Conservation (phyloP, 2,888 invertebrate species). For the Xestia ashworthii region DNA sequence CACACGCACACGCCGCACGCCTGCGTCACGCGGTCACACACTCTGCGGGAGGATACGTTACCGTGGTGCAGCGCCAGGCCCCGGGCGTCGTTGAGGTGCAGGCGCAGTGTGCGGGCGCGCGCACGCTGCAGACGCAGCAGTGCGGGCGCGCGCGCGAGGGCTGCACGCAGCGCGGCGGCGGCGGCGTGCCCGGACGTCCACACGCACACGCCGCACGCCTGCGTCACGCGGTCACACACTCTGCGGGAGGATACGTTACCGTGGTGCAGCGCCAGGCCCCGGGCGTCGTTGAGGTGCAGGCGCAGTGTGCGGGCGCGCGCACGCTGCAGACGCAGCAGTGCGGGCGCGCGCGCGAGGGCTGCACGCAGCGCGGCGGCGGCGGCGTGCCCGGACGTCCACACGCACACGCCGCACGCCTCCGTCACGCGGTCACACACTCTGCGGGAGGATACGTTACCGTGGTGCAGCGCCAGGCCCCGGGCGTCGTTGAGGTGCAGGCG, state of each 20-base stretch:
- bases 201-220: too few relatives aligned
- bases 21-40: too few relatives aligned
- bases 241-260: too few relatives aligned
- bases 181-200: conserved; percentile 79
- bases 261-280: conserved; percentile 76
- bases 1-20: too few relatives aligned
- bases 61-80: conserved; percentile 77
- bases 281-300: conserved; percentile 71
- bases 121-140: conserved; percentile 68
- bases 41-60: too few relatives aligned
- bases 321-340: conserved; percentile 69
- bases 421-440: conserved; percentile 83
- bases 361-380: conserved; percentile 78
- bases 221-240: too few relatives aligned
- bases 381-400: conserved; percentile 78
- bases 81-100: conserved; percentile 67
- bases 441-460: too few relatives aligned
- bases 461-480: conserved; percentile 74
- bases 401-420: conserved; percentile 81
- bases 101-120: conserved; percentile 87
- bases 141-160: conserved; percentile 75
- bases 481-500: conserved; percentile 75
- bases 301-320: conserved; percentile 86
- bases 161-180: conserved; percentile 78
- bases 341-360: conserved; percentile 75